Percentiles rank a stretch among this genome's conserved stretches.
Conservation (phyloP, 2,113 vertebrate species). For the Triplophysa tibetana region DNA sequence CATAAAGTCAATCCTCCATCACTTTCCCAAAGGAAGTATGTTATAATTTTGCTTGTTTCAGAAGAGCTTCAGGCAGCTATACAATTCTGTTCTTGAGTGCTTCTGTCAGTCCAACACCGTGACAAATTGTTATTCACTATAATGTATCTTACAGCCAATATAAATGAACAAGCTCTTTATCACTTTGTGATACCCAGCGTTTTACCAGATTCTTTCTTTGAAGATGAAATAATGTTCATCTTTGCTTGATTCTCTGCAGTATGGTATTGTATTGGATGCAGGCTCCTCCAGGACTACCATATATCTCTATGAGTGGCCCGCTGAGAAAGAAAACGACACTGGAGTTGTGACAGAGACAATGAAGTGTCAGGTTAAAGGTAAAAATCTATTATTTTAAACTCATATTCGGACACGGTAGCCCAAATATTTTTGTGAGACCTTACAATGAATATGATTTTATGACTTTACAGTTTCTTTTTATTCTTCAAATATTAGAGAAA, state of each 20-base stretch:
- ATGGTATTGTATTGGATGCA: slow-evolving; percentile 91
- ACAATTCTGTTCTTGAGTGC: slow-evolving; percentile 14
- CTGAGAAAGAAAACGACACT: slow-evolving; percentile 91
- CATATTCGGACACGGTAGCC: background rate
- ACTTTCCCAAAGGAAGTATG: background rate
- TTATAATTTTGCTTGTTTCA: background rate
- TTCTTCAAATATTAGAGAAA: no score
- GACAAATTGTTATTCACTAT: background rate
- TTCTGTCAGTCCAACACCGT: background rate
- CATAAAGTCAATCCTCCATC: background rate
- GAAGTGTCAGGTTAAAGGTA: slow-evolving; percentile 83
- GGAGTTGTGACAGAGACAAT: slow-evolving; percentile 83
- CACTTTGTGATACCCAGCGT: background rate
- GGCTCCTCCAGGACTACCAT: slow-evolving; percentile 91
- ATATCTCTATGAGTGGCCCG: slow-evolving; percentile 94
- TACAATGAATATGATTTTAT: background rate
- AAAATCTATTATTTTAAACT: slow-evolving; percentile 44
- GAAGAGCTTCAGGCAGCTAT: background rate
- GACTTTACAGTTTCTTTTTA: no score
- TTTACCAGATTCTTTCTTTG: background rate
- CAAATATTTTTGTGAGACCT: background rate
- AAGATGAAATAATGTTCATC: background rate
- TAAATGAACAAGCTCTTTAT: slow-evolving; percentile 28
- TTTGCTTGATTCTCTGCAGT: slow-evolving; percentile 69
- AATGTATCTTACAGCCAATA: background rate